Percentiles rank a stretch among this genome's conserved stretches.
These are phyloP conservation scores for Kuschelorhynchus macadamiae DNA, from an alignment of 2,888 invertebrate species.

Conservation along the genomic window DNA sequence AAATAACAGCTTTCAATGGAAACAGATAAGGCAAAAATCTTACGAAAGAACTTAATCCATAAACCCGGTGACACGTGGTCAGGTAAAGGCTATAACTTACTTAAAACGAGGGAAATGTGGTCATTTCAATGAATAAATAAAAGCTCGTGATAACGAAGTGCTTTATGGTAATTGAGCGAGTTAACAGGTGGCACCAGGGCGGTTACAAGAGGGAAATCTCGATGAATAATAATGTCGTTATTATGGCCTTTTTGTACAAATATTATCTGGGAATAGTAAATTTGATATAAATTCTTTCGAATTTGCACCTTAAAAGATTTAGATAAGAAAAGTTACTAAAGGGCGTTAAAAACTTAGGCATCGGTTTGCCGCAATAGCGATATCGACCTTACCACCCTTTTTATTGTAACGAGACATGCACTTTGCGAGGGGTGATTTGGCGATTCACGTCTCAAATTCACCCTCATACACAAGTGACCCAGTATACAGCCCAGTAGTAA, in stretches of 20 bases:
- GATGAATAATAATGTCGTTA: constrained; percentile 20
- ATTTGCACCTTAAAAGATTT: too few relatives aligned
- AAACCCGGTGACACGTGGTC: constrained; percentile 33
- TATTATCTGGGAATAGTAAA: background rate
- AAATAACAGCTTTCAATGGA: background rate
- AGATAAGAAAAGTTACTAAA: too few relatives aligned
- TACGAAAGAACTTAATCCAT: background rate
- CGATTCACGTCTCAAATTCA: background rate
- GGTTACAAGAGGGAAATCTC: constrained; percentile 5
- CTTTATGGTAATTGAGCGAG: constrained; percentile 56
- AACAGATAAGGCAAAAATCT: background rate
- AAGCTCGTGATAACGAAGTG: constrained; percentile 55
- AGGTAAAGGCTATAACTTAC: constrained; percentile 48
- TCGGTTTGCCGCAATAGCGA: too few relatives aligned
- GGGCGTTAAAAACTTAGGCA: too few relatives aligned
- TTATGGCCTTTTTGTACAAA: constrained; percentile 9
- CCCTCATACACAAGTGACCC: constrained; percentile 10
- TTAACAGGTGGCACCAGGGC: constrained; percentile 38
- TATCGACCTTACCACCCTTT: too few relatives aligned
- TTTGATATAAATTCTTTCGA: background rate
- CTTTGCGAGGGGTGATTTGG: background rate
- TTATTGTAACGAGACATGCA: too few relatives aligned
- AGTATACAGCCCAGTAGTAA: constrained; percentile 1
- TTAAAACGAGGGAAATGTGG: constrained; percentile 55
- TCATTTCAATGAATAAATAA: constrained; percentile 57